Conservation (phyloP, 2,113 vertebrate genomes). For the Cynoglossus semilaevis region DNA sequence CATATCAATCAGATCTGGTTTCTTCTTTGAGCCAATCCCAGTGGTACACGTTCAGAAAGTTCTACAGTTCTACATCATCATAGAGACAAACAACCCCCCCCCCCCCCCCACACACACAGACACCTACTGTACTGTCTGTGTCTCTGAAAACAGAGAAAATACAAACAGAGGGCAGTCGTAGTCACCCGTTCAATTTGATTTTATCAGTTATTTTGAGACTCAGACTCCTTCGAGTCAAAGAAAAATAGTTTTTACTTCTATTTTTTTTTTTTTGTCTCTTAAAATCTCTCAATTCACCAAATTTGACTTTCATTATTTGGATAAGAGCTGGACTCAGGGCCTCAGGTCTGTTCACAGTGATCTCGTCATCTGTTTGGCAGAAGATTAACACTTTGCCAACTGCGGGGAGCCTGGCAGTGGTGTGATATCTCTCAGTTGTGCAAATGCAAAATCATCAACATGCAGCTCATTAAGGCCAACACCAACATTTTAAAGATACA, state of each 20-base stretch:
- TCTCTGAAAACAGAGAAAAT: too few species aligned
- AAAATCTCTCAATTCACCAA: not conserved
- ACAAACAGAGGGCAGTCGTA: too few species aligned
- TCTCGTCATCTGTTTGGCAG: conserved; percentile 26
- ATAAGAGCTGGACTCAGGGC: not conserved
- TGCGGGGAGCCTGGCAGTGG: not conserved
- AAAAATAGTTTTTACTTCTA: not conserved
- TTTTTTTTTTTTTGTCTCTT: not conserved
- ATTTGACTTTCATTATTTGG: not conserved
- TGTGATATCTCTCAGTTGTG: not conserved
- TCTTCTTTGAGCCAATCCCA: too few species aligned
- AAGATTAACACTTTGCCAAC: conserved; percentile 20
- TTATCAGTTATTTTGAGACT: too few species aligned
- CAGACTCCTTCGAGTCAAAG: too few species aligned
- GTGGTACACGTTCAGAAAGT: too few species aligned
- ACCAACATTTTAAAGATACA: not conserved
- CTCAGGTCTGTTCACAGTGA: not conserved
- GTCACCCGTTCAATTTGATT: too few species aligned
- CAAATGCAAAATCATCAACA: not conserved
- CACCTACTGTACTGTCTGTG: too few species aligned
- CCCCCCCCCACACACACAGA: too few species aligned
- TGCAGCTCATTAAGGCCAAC: not conserved
- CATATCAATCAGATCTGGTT: too few species aligned
- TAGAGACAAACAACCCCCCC: too few species aligned
- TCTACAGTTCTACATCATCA: too few species aligned